Evolutionary conservation across 2,797 vertebrate genomes (phyloP).

Genomic region (Cephalopachus bancanus): DNA sequence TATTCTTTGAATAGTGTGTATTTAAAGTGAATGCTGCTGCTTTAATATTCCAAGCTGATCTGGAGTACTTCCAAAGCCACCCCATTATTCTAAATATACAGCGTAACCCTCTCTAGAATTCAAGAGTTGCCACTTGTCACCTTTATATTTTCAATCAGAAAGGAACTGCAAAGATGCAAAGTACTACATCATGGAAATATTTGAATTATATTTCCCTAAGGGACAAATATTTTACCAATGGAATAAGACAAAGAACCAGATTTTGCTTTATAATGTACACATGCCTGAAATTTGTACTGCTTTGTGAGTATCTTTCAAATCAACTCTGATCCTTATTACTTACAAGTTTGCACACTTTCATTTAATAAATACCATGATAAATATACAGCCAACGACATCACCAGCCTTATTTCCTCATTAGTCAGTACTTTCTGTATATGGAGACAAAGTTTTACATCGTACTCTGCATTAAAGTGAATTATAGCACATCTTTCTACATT

Average conservation of each 20-base stretch:
- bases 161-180: constrained; percentile 53
- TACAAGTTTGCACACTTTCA: constrained; percentile 31
- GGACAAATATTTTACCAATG: constrained; percentile 55
- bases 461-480: constrained; percentile 39
- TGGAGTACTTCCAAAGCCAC: constrained; percentile 65
- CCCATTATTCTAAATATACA: background rate
- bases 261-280: constrained; percentile 55
- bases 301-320: constrained; percentile 60
- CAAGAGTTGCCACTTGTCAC: constrained; percentile 76
- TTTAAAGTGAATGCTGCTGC: constrained; percentile 64
- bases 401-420: constrained; percentile 47
- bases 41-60: constrained; percentile 74
- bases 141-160: constrained; percentile 81
- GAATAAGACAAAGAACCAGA: constrained; percentile 56
- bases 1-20: constrained; percentile 59
- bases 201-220: constrained; percentile 71
- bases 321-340: constrained; percentile 37
- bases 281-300: constrained; percentile 28
- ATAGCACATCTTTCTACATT: background rate
- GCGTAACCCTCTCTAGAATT: constrained; percentile 62
- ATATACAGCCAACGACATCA: background rate
- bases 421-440: constrained; percentile 30
- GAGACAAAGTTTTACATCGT: constrained; percentile 50
- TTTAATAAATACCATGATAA: constrained; percentile 55
- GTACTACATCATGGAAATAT: constrained; percentile 74